Evolutionary conservation across 2,797 vertebrate species (phyloP).

Genomic region (Sylvilagus floridanus): DNA sequence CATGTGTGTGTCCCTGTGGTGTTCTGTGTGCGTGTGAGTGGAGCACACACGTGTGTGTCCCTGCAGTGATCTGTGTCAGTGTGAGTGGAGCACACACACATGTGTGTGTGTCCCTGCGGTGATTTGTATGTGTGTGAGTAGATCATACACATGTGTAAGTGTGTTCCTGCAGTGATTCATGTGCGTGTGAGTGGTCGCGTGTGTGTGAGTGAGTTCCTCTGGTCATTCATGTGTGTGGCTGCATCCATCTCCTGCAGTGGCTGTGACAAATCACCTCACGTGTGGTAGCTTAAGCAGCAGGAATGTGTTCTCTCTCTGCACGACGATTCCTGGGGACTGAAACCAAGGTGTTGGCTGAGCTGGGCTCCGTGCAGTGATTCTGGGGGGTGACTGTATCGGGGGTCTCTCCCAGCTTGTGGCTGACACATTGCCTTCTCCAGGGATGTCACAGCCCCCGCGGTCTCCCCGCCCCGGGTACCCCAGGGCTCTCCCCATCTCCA

Average conservation of each 20-base stretch:
- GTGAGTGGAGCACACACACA: too few relatives aligned
- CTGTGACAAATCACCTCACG: neutral
- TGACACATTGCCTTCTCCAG: fast-evolving
- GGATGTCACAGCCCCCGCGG: neutral
- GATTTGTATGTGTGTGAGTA: too few relatives aligned
- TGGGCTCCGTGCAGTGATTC: fast-evolving
- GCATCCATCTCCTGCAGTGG: neutral
- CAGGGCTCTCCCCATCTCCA: neutral
- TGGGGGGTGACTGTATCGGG: too few relatives aligned
- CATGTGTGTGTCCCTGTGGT: too few relatives aligned
- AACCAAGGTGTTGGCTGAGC: neutral
- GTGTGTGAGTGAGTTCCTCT: too few relatives aligned
- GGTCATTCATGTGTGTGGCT: neutral
- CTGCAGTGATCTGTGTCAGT: too few relatives aligned
- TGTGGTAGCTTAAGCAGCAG: neutral
- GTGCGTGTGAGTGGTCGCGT: too few relatives aligned
- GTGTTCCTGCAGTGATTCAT: neutral
- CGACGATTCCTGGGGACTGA: neutral
- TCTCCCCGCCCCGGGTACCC: neutral
- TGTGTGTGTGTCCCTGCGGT: too few relatives aligned
- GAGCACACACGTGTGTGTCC: too few relatives aligned
- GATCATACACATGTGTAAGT: too few relatives aligned
- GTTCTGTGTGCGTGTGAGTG: too few relatives aligned
- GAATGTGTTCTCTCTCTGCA: neutral
- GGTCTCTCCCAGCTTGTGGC: too few relatives aligned